Percentiles rank a stretch among this genome's conserved stretches.
Conservation (phyloP, 2,888 invertebrate genomes). For the Gisinianus flammeolus region DNA sequence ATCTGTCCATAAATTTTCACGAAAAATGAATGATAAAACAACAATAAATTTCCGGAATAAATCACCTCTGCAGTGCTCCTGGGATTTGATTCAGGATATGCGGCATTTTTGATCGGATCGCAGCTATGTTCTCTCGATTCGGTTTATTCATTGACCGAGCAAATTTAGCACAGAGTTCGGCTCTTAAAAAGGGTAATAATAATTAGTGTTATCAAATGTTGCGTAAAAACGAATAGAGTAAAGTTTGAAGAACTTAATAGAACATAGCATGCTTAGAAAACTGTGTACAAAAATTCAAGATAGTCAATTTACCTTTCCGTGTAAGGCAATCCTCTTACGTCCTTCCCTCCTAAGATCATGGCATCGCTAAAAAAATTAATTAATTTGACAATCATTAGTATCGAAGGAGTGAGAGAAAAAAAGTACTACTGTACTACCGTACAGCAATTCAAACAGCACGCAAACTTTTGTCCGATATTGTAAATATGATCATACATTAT, state of each 20-base stretch:
- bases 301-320: conserved; percentile 76
- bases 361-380: conserved; percentile 69
- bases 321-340: conserved; percentile 68
- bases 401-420: no score
- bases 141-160: conserved; percentile 75
- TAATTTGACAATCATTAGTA: conserved; percentile 59
- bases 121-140: conserved; percentile 64
- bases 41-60: conserved; percentile 8
- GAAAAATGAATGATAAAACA: neutral
- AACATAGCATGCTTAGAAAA: no score
- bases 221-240: no score
- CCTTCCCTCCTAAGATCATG: conserved; percentile 72
- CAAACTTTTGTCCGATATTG: no score
- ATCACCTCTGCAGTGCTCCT: conserved; percentile 63
- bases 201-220: no score
- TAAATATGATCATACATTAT: conserved; percentile 76
- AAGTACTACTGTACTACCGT: no score
- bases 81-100: conserved; percentile 67
- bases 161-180: conserved; percentile 69
- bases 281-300: no score
- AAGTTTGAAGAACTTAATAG: no score
- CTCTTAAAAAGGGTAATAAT: conserved; percentile 61
- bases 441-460: no score
- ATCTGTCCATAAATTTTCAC: neutral
- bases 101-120: conserved; percentile 68